Conservation (phyloP, 2,888 invertebrate species). For the Drosophila phalerata region DNA sequence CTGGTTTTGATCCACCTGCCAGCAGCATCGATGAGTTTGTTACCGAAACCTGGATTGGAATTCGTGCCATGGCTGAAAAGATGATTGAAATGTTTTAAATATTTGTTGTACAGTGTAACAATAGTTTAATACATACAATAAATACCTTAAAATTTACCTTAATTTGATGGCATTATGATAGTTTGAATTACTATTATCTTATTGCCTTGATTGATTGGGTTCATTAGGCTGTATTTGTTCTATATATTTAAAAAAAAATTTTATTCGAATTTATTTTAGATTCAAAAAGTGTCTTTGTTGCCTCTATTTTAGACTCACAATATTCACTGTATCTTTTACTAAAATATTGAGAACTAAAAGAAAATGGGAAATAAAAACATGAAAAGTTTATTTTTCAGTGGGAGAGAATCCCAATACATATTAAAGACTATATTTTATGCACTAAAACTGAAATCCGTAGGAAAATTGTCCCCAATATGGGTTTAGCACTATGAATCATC, state of each 20-base stretch:
- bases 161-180: no score
- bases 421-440: not conserved
- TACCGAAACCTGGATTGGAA: slow-evolving; percentile 87
- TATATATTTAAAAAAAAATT: no score
- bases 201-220: no score
- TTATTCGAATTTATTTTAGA: no score
- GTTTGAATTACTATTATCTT: no score
- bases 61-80: slow-evolving; percentile 82
- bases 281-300: no score
- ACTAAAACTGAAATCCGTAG: not conserved
- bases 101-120: not conserved
- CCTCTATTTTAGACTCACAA: no score
- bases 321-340: no score
- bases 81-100: slow-evolving; percentile 42
- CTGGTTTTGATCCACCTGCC: slow-evolving; percentile 88
- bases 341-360: not conserved
- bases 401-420: not conserved
- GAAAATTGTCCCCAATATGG: not conserved
- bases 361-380: no score
- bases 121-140: slow-evolving; percentile 1
- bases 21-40: slow-evolving; percentile 87
- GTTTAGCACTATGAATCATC: not conserved
- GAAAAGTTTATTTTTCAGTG: not conserved
- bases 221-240: no score
- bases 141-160: not conserved